Evolutionary conservation across 2,888 invertebrate genomes (phyloP).

Genomic region (Cyrtodaria siliqua): DNA sequence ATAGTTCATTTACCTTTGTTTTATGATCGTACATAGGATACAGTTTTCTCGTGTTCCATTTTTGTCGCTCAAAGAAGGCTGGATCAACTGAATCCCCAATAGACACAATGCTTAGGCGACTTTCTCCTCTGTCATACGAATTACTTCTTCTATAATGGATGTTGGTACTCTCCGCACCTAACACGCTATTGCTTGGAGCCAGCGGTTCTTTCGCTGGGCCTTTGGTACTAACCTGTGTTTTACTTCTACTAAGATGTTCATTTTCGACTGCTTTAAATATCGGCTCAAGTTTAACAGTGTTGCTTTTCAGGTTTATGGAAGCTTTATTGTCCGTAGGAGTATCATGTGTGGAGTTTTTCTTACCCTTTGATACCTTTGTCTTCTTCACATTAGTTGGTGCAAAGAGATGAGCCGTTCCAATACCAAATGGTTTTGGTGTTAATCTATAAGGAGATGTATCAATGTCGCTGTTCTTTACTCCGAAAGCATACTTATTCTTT

Average conservation of each 20-base stretch:
- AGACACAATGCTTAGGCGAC: constrained; percentile 55
- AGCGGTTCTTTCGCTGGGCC: constrained; percentile 22
- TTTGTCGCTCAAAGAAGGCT: constrained; percentile 31
- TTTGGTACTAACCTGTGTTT: too few species aligned
- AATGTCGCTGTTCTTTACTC: constrained; percentile 44
- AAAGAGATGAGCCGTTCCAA: too few species aligned
- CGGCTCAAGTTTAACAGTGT: constrained; percentile 44
- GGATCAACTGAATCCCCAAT: constrained; percentile 51
- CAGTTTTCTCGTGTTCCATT: constrained; percentile 43
- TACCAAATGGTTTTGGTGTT: constrained; percentile 27
- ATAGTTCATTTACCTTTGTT: constrained; percentile 35
- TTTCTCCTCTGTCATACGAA: constrained; percentile 3
- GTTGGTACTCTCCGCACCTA: constrained; percentile 4
- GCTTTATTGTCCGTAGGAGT: too few species aligned
- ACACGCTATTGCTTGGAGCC: constrained; percentile 29
- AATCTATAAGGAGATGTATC: constrained; percentile 48
- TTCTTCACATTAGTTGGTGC: too few species aligned
- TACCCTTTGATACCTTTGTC: not conserved
- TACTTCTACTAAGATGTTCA: not conserved
- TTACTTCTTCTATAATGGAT: not conserved
- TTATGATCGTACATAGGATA: constrained; percentile 60
- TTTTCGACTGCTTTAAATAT: constrained; percentile 17
- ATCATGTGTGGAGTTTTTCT: not conserved
- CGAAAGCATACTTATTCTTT: constrained; percentile 68
- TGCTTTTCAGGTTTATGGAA: constrained; percentile 17